Base-by-base conservation (phyloP, 2,888 invertebrate species). In the Abrostola triplasia region DNA sequence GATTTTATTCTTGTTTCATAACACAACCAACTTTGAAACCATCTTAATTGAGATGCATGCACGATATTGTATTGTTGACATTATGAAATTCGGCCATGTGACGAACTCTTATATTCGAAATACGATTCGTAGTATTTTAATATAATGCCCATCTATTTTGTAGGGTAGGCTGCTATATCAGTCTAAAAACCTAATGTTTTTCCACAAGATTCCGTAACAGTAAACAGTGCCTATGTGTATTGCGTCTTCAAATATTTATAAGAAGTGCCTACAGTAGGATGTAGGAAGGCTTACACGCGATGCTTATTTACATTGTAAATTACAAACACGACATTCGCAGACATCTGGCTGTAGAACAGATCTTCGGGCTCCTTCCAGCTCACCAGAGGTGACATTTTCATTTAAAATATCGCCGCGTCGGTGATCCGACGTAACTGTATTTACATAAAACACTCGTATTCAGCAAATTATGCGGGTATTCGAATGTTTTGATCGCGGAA, bases 371-470 rank as follows among this genome's bases (percentile, higher is more conserved):
- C 72, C 67, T 64, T 65, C 36, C 59, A 56, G 57, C 52, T 55
- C 57, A 61, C 42, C 63, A 47, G 49, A 61, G 63, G 70, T 70
- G 64, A 69, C 69, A 77, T 82, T 83, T 80, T 73, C 70, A 73
- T 78, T 73, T 67, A 67, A 77, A 78, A 76, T 73, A 73, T 67
- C 64, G 58, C 59, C 67, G 53, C 71, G 66, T 72, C 76, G 59
- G 63, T 76, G 75, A 82, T 80, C 75, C 74, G 49, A 63, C 70
- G 75, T 73, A 64, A 67, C 69, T 78, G 54, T 81, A 89, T 90
- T 89, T 84, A 78, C 89, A 90, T 90, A 88, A 87, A 88, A 89
- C 80, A 87, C 81, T 84, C 87, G 84, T 90, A 85, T 84, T 79
- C 82, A 72, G 79, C 80, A 83, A 82, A 81, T 87, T 84, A 86